Conservation (phyloP, 1,140 invertebrate species). For the Linepithema humile region DNA sequence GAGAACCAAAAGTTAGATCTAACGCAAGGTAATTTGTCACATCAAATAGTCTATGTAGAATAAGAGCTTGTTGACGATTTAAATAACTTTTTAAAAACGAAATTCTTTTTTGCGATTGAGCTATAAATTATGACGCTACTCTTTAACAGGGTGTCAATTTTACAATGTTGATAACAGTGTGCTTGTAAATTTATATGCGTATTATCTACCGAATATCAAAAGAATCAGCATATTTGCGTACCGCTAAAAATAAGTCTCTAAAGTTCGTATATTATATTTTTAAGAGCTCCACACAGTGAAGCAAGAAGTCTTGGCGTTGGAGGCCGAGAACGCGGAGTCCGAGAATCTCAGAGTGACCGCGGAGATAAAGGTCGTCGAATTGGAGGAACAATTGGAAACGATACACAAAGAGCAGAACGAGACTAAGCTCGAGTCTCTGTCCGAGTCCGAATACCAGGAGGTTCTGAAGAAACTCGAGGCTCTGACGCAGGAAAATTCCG, state of each 20-base stretch:
- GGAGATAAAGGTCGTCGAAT: constrained; percentile 89
- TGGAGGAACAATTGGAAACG: constrained; percentile 88
- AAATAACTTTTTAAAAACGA: constrained; percentile 25
- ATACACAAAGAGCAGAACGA: constrained; percentile 69
- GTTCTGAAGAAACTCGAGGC: constrained; percentile 83
- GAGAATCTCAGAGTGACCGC: constrained; percentile 87
- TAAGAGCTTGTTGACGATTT: background rate
- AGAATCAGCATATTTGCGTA: background rate
- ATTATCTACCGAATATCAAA: constrained; percentile 10
- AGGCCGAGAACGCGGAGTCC: constrained; percentile 86
- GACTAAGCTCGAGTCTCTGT: constrained; percentile 61
- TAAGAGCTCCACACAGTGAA: constrained; percentile 85
- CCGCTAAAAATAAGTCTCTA: background rate
- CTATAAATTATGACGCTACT: background rate
- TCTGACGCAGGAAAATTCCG: constrained; percentile 85
- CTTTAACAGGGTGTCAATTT: background rate
- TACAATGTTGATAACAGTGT: constrained; percentile 2
- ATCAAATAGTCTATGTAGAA: constrained; percentile 5
- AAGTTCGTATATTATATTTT: constrained; percentile 66
- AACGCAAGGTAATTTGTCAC: constrained; percentile 85
- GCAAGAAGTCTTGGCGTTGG: constrained; percentile 86
- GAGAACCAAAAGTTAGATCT: constrained; percentile 89
- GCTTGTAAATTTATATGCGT: background rate
- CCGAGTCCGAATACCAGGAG: constrained; percentile 83
- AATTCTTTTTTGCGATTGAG: constrained; percentile 1